Percentiles rank a stretch among this genome's conserved stretches.
phyloP scores from a whole-genome alignment of 2,888 invertebrate genomes.

The Leptopilina drosophilae region DNA sequence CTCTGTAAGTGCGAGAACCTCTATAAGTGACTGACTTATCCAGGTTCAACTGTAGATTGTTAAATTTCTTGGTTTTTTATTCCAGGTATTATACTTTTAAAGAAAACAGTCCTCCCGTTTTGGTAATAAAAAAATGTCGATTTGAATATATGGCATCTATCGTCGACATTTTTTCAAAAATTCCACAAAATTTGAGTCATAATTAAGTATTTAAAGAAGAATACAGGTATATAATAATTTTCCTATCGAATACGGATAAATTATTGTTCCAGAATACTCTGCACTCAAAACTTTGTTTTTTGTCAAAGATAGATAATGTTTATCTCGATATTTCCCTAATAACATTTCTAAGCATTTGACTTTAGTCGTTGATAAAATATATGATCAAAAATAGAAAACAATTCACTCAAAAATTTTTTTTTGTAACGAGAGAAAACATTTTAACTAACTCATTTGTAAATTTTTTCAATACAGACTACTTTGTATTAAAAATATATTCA shows the following conservation, averaged over 20 bases:
- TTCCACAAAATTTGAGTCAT: not conserved
- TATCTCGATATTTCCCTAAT: constrained; percentile 1
- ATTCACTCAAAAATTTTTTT: not conserved
- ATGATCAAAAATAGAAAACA: constrained; percentile 6
- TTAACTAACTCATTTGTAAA: not conserved
- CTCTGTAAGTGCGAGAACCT: too few species aligned
- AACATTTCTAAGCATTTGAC: constrained; percentile 6
- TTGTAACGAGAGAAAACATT: not conserved
- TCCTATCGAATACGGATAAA: constrained; percentile 20
- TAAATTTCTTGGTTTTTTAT: too few species aligned
- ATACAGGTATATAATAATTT: not conserved
- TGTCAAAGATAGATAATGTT: not conserved
- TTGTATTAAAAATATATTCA: not conserved
- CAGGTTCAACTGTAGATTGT: too few species aligned
- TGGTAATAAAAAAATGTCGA: too few species aligned
- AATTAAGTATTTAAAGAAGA: not conserved
- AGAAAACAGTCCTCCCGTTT: too few species aligned
- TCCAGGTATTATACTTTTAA: too few species aligned
- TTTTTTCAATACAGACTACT: not conserved
- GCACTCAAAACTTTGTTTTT: not conserved
- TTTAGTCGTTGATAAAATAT: not conserved
- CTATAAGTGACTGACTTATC: too few species aligned
- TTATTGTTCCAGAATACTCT: not conserved
- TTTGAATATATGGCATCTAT: too few species aligned
- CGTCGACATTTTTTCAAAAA: too few species aligned